These are phyloP conservation scores for Tokudaia muenninki DNA, from an alignment of 2,797 vertebrate genomes.

Conservation along the genomic window DNA sequence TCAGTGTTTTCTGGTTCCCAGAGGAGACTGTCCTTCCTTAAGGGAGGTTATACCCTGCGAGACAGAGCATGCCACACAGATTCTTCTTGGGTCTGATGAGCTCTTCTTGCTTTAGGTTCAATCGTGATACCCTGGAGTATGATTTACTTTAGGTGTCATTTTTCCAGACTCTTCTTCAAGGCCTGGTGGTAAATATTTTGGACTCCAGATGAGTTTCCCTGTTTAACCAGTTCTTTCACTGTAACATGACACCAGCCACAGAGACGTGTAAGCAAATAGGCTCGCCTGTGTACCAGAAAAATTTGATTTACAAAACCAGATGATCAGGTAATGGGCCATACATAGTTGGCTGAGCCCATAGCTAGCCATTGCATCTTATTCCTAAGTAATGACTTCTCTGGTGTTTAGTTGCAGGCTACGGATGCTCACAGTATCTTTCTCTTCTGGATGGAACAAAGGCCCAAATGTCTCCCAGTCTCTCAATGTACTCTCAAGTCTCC, in stretches of 20 bases:
- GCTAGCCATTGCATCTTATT: background rate
- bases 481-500: background rate
- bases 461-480: background rate
- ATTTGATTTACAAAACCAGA: background rate
- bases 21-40: background rate
- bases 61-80: background rate
- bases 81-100: background rate
- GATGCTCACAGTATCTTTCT: background rate
- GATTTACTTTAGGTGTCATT: background rate
- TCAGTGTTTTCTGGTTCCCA: background rate
- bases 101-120: background rate
- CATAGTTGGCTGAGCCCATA: background rate
- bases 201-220: background rate
- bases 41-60: background rate
- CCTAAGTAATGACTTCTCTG: background rate
- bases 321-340: background rate
- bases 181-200: background rate
- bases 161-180: background rate
- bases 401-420: background rate
- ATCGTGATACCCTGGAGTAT: background rate
- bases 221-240: slow-evolving; percentile 4
- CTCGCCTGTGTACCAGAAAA: background rate
- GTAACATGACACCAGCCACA: background rate
- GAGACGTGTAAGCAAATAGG: background rate
- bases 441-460: background rate